phyloP scores from a whole-genome alignment of 2,797 vertebrate genomes.

The Fistularia tabacaria region DNA sequence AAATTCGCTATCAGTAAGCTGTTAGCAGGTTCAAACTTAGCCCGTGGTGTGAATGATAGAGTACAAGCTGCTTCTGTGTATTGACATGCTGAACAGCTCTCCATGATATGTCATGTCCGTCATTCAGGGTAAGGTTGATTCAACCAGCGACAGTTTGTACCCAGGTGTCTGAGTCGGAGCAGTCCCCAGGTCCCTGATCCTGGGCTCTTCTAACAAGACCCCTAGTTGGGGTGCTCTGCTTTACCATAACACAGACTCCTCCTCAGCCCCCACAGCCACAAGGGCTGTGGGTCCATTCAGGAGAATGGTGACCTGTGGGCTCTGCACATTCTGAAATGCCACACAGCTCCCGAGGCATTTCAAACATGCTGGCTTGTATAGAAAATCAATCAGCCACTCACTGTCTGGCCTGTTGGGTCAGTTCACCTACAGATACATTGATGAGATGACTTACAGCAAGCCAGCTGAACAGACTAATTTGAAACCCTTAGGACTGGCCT shows the following conservation, averaged over 20 bases:
- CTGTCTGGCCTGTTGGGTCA: constrained; percentile 46
- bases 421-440: constrained; percentile 28
- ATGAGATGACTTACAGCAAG: constrained; percentile 42
- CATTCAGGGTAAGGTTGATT: constrained; percentile 33
- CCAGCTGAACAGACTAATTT: constrained; percentile 11
- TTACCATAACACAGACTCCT: not conserved
- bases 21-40: constrained; percentile 3
- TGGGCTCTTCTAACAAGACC: constrained; percentile 49
- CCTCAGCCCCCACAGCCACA: constrained; percentile 1
- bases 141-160: constrained; percentile 45
- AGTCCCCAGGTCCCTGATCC: constrained; percentile 38
- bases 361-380: constrained; percentile 40
- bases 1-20: too few relatives aligned
- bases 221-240: constrained; percentile 2
- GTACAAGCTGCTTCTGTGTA: constrained; percentile 37
- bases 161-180: constrained; percentile 55
- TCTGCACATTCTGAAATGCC: constrained; percentile 49
- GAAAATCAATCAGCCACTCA: constrained; percentile 59
- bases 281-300: constrained; percentile 15
- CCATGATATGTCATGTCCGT: constrained; percentile 39
- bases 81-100: constrained; percentile 34
- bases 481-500: not conserved
- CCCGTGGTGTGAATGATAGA: constrained; percentile 25
- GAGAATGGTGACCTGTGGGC: constrained; percentile 48
- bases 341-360: constrained; percentile 54